These are phyloP conservation scores for Pogonomyrmex barbatus DNA, from an alignment of 1,140 invertebrate genomes.

Conservation along the genomic window DNA sequence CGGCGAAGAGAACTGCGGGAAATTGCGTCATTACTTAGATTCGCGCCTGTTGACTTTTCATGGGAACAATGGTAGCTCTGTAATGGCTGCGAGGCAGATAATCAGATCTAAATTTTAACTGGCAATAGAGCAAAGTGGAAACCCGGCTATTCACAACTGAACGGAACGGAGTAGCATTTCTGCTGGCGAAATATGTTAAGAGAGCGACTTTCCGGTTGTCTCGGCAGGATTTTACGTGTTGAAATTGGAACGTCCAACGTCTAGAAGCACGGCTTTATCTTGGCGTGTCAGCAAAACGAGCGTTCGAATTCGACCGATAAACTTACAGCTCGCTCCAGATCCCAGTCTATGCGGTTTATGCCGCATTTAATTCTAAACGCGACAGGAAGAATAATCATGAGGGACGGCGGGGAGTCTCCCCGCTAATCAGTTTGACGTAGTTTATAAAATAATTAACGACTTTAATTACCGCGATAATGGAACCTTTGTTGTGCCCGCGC, in stretches of 20 bases:
- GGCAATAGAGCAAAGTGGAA: not conserved
- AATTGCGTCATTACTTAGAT: slow-evolving; percentile 46
- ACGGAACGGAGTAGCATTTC: not conserved
- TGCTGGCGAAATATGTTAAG: no score
- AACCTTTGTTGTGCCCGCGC: slow-evolving; percentile 45
- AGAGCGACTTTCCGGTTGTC: not conserved
- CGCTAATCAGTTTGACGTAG: slow-evolving; percentile 49
- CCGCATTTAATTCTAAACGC: slow-evolving; percentile 5
- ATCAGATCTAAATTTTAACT: slow-evolving; percentile 23
- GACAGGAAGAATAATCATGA: not conserved
- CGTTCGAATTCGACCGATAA: not conserved
- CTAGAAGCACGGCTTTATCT: slow-evolving; percentile 9
- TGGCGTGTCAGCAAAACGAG: not conserved
- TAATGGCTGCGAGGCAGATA: not conserved
- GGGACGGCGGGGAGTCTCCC: not conserved
- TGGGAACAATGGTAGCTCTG: not conserved
- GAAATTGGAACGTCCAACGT: slow-evolving; percentile 15
- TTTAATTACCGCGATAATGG: slow-evolving; percentile 66
- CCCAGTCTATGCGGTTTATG: not conserved
- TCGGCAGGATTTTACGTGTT: not conserved
- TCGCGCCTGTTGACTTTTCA: slow-evolving; percentile 24
- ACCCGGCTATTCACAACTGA: not conserved
- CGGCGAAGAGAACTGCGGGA: slow-evolving; percentile 12
- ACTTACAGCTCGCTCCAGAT: not conserved
- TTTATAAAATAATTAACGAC: slow-evolving; percentile 70